Percentiles rank a stretch among this genome's conserved stretches.
Conservation (phyloP, 2,113 vertebrate genomes). For the Pteropus alecto region DNA sequence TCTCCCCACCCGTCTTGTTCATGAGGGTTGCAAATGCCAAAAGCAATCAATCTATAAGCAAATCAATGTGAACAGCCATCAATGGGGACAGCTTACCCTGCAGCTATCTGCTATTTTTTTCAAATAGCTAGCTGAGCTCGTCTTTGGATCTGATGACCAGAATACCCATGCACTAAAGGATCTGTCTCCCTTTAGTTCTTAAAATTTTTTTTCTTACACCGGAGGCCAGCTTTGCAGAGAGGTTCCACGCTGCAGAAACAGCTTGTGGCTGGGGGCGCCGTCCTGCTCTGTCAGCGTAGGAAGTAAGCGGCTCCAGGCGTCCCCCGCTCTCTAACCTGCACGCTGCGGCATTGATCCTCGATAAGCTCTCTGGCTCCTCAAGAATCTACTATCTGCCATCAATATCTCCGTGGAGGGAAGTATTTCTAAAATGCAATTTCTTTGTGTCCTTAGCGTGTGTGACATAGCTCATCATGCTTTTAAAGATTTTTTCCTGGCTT, state of each 20-base stretch:
- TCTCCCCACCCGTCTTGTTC: neutral
- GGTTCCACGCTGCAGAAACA: conserved; percentile 10
- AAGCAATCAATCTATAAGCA: conserved; percentile 58
- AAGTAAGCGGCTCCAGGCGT: neutral
- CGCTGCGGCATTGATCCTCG: neutral
- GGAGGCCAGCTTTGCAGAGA: neutral
- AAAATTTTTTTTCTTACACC: neutral
- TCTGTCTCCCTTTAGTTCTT: neutral
- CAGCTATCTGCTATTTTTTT: neutral
- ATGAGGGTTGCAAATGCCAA: conserved; percentile 53
- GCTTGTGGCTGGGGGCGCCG: neutral
- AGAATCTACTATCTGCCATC: neutral
- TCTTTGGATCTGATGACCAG: conserved; percentile 35
- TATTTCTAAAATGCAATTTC: conserved; percentile 41
- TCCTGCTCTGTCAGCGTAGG: neutral
- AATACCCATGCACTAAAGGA: neutral
- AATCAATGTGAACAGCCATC: conserved; percentile 55
- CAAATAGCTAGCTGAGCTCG: conserved; percentile 5
- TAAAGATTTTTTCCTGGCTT: conserved; percentile 57
- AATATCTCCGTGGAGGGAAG: neutral
- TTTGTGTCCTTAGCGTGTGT: conserved; percentile 40
- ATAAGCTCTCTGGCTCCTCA: neutral
- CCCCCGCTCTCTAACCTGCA: neutral
- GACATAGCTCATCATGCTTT: conserved; percentile 36
- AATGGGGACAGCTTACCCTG: conserved; percentile 10